Percentiles rank a stretch among this genome's conserved stretches.
phyloP scores from a whole-genome alignment of 2,113 vertebrate species.

The Dromas ardeola region DNA sequence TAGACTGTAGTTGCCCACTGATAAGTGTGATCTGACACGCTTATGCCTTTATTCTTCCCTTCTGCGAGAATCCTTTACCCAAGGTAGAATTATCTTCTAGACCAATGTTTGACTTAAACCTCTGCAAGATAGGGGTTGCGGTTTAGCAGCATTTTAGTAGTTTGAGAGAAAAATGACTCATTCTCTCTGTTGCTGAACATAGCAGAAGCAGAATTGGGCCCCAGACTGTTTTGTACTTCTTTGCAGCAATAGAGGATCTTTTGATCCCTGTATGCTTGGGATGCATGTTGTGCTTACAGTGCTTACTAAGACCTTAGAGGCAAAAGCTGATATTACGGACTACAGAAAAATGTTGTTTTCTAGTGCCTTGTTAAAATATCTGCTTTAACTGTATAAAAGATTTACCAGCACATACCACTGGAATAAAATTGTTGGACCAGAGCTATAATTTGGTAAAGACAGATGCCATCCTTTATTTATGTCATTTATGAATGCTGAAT shows the following conservation, averaged over 20 bases:
- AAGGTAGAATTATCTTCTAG: background rate
- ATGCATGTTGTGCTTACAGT: background rate
- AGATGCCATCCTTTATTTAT: background rate
- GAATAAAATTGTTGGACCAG: background rate
- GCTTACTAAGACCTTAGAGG: background rate
- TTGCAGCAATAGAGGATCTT: background rate
- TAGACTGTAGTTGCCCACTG: background rate
- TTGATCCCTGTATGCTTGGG: background rate
- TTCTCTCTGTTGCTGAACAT: background rate
- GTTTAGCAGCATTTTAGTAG: background rate
- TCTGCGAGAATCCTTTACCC: background rate
- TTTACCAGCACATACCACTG: background rate
- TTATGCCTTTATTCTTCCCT: background rate
- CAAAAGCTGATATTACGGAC: background rate
- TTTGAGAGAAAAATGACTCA: background rate
- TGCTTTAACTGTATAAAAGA: background rate
- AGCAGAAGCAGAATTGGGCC: background rate
- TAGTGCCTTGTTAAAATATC: background rate
- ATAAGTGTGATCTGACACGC: background rate
- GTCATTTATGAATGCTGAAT: background rate
- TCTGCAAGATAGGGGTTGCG: background rate
- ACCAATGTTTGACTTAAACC: background rate
- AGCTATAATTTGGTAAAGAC: background rate
- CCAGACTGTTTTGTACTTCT: background rate
- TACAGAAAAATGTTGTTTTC: background rate